Evolutionary conservation across 2,113 vertebrate genomes (phyloP).

Genomic region (Hippoglossus stenolepis): DNA sequence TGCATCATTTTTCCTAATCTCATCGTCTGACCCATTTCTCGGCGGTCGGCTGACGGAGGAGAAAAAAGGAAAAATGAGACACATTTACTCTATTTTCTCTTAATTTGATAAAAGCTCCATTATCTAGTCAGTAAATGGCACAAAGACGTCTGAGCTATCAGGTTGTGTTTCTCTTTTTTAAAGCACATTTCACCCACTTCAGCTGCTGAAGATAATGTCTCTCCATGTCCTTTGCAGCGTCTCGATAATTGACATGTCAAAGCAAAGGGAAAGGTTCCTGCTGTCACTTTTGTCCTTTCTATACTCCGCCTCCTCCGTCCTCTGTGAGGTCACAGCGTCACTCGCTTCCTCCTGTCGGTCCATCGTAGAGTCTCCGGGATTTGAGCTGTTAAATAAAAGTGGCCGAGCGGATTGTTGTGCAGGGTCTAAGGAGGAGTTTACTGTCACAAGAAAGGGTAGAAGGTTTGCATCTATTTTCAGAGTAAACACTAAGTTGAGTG

Average conservation of each 20-base stretch:
- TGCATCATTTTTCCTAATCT: conserved; percentile 63
- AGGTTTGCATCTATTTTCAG: too few species aligned
- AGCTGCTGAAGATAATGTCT: conserved; percentile 14
- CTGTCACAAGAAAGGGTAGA: too few species aligned
- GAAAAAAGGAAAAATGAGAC: conserved; percentile 16
- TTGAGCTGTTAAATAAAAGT: too few species aligned
- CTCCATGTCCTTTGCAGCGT: conserved; percentile 13
- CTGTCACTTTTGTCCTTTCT: conserved; percentile 40
- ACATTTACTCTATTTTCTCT: background rate
- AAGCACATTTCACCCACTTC: background rate
- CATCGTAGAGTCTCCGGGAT: background rate
- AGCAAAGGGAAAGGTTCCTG: conserved; percentile 19
- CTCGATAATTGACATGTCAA: conserved; percentile 42
- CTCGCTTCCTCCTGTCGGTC: background rate
- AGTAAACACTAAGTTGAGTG: too few species aligned
- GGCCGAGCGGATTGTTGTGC: too few species aligned
- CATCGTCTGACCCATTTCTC: conserved; percentile 60
- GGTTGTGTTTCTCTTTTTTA: background rate
- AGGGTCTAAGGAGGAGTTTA: too few species aligned
- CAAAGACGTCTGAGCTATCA: background rate
- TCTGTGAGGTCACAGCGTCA: background rate
- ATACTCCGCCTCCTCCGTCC: background rate
- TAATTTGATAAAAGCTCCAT: conserved; percentile 30
- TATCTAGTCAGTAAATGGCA: background rate
- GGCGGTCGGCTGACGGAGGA: background rate